Percentiles rank a stretch among this genome's conserved stretches.
Conservation (phyloP, 2,888 invertebrate genomes). For the Ptychoptera albimana region DNA sequence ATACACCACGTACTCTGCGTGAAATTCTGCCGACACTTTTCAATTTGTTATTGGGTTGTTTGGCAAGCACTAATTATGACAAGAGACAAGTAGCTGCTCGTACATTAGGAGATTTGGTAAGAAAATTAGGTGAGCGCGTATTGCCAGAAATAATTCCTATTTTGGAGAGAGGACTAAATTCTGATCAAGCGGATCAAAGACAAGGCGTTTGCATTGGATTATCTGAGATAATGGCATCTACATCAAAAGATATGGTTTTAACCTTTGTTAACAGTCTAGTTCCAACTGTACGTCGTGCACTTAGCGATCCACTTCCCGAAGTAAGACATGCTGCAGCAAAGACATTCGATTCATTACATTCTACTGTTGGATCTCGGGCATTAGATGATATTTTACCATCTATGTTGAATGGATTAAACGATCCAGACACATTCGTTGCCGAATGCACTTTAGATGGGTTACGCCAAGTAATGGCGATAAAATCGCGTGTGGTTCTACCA, state of each 20-base stretch:
- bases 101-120: slow-evolving; percentile 89
- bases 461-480: slow-evolving; percentile 92
- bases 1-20: slow-evolving; percentile 88
- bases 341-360: slow-evolving; percentile 91
- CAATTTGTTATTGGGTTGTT: slow-evolving; percentile 75
- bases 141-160: slow-evolving; percentile 97
- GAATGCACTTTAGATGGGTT: slow-evolving; percentile 91
- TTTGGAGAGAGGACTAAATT: slow-evolving; percentile 81
- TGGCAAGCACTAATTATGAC: slow-evolving; percentile 92
- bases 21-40: slow-evolving; percentile 94
- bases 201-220: slow-evolving; percentile 98
- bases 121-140: slow-evolving; percentile 94
- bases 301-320: slow-evolving; percentile 85
- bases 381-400: slow-evolving; percentile 92
- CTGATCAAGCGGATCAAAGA: slow-evolving; percentile 82
- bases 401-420: slow-evolving; percentile 60
- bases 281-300: slow-evolving; percentile 87
- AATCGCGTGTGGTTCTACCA: slow-evolving; percentile 87
- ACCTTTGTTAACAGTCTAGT: slow-evolving; percentile 77
- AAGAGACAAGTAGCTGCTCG: slow-evolving; percentile 92
- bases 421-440: slow-evolving; percentile 61
- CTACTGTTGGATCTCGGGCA: slow-evolving; percentile 82
- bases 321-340: slow-evolving; percentile 89
- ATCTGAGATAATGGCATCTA: slow-evolving; percentile 94
- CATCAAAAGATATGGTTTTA: slow-evolving; percentile 85